phyloP scores from a whole-genome alignment of 2,113 vertebrate genomes.

The Sylvietta virens region DNA sequence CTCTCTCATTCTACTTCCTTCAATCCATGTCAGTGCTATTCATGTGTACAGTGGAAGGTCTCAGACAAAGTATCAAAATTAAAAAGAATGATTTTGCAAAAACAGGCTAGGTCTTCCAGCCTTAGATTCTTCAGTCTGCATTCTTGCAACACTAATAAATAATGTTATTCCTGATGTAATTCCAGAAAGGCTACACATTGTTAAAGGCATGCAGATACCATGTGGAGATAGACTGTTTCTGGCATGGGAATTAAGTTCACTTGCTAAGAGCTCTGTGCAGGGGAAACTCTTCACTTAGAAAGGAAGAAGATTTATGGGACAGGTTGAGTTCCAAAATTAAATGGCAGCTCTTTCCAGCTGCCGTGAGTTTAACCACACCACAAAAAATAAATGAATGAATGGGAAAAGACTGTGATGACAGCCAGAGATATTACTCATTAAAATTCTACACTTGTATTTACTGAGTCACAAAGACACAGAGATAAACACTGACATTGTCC shows the following conservation, averaged over 20 bases:
- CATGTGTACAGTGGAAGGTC: neutral
- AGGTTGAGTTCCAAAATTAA: slow-evolving; percentile 1
- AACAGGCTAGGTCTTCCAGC: neutral
- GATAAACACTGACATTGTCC: neutral
- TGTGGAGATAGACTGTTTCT: neutral
- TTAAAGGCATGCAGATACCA: neutral
- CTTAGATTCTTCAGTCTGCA: neutral
- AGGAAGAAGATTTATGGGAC: neutral
- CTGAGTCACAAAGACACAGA: neutral
- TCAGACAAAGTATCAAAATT: neutral
- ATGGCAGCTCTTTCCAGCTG: neutral
- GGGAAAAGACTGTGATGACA: neutral
- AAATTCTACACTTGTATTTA: neutral
- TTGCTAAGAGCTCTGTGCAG: neutral
- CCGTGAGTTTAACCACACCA: neutral
- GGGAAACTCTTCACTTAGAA: neutral
- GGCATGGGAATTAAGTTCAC: neutral
- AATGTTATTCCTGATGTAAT: neutral
- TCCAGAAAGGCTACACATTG: neutral
- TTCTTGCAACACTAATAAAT: neutral
- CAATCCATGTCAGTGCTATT: neutral
- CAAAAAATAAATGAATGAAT: neutral
- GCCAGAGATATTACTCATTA: neutral
- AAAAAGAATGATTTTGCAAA: neutral
- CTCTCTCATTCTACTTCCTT: neutral